phyloP scores from a whole-genome alignment of 1,140 invertebrate species.

The Zophobas atratus region DNA sequence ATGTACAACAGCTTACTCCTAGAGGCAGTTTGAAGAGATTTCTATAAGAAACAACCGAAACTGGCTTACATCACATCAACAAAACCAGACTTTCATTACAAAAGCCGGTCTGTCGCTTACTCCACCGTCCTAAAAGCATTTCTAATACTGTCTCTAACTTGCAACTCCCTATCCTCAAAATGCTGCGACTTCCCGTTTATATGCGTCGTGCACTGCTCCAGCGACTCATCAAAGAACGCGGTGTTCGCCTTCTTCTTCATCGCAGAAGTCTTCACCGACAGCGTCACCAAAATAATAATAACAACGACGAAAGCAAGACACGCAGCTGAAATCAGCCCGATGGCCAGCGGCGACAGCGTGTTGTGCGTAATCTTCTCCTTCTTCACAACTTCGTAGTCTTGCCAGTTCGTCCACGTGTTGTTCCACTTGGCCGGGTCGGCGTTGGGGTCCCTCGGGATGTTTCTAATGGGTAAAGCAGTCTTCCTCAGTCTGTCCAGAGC shows the following conservation, averaged over 20 bases:
- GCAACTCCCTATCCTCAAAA: constrained; percentile 40
- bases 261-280: constrained; percentile 8
- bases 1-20: constrained; percentile 31
- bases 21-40: constrained; percentile 26
- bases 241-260: constrained; percentile 11
- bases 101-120: constrained; percentile 15
- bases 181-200: constrained; percentile 7
- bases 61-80: constrained; percentile 22
- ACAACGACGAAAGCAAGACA: constrained; percentile 57
- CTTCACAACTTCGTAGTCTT: constrained; percentile 64
- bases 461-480: constrained; percentile 70
- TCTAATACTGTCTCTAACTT: constrained; percentile 24
- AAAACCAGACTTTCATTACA: constrained; percentile 12
- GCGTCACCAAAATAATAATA: constrained; percentile 42
- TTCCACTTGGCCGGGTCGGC: constrained; percentile 73
- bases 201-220: background rate
- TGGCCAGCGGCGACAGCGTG: constrained; percentile 55
- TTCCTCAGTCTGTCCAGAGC: constrained; percentile 68
- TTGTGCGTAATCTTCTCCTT: constrained; percentile 54
- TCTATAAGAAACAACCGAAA: constrained; percentile 44
- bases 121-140: constrained; percentile 39
- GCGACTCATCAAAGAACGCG: constrained; percentile 13
- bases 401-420: constrained; percentile 74
- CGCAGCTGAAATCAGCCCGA: constrained; percentile 58
- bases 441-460: constrained; percentile 70